A percentile compares a stretch with the other conserved stretches of the same genome.
These are phyloP conservation scores for Sterrhoptilus dennistouni DNA, from an alignment of 2,113 vertebrate genomes.

Conservation along the genomic window DNA sequence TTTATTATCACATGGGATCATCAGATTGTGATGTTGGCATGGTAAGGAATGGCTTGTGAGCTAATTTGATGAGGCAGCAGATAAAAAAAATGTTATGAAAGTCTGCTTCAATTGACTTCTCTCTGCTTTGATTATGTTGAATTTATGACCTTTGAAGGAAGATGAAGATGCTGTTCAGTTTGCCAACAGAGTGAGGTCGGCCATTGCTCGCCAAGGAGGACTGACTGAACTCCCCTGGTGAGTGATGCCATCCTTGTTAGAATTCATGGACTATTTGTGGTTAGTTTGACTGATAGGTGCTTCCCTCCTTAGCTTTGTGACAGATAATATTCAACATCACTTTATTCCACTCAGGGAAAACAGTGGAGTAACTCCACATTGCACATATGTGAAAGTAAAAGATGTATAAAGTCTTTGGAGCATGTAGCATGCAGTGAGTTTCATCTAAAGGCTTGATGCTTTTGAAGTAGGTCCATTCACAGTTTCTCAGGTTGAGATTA, in stretches of 20 bases:
- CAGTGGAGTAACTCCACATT: background rate
- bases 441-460: background rate
- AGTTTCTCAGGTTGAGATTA: background rate
- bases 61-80: background rate
- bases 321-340: background rate
- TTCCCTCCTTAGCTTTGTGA: background rate
- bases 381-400: background rate
- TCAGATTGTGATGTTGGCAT: background rate
- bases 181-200: slow-evolving; percentile 92
- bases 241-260: slow-evolving; percentile 24
- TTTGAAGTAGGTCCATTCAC: background rate
- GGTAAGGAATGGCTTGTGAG: background rate
- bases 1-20: background rate
- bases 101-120: background rate
- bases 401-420: background rate
- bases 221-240: slow-evolving; percentile 92
- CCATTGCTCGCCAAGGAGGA: slow-evolving; percentile 89
- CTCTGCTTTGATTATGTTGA: background rate
- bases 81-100: background rate
- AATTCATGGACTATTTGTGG: background rate
- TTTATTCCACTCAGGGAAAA: background rate
- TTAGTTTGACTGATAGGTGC: background rate
- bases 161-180: slow-evolving; percentile 91
- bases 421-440: background rate
- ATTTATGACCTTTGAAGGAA: slow-evolving; percentile 73